Evolutionary conservation across 2,888 invertebrate genomes (phyloP).

Genomic region (Folsomia manolachei): DNA sequence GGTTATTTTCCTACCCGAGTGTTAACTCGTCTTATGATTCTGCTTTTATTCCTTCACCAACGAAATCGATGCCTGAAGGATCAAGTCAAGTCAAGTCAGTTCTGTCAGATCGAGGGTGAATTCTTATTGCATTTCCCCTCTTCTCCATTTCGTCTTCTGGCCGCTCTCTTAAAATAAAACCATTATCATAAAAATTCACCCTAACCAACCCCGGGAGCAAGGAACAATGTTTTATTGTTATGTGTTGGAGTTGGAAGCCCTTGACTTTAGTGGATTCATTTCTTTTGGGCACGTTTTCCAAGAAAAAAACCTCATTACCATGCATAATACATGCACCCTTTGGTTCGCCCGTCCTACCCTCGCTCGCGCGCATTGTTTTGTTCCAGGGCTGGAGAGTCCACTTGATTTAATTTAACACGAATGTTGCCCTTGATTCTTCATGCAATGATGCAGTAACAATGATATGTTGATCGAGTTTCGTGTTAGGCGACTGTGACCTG

Average conservation of each 20-base stretch:
- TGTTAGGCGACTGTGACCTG: no score
- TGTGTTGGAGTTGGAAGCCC: neutral
- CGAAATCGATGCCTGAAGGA: neutral
- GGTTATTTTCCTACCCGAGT: no score
- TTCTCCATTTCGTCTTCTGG: neutral
- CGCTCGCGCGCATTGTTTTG: neutral
- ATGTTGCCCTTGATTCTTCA: neutral
- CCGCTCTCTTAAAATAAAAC: no score
- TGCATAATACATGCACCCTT: constrained; percentile 17
- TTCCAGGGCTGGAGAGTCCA: neutral
- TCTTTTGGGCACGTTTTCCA: constrained; percentile 18
- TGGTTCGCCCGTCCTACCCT: neutral
- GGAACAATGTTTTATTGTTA: constrained; percentile 20
- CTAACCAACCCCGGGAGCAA: constrained; percentile 13
- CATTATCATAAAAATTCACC: constrained; percentile 12
- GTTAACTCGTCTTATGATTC: neutral
- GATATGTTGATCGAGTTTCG: no score
- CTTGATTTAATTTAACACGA: neutral
- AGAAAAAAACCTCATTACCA: constrained; percentile 17
- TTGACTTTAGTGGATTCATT: neutral
- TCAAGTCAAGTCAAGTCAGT: no score
- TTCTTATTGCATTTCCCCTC: neutral
- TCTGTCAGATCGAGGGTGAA: neutral
- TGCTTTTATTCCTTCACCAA: neutral
- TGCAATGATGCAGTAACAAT: no score